A percentile compares a stretch with the other conserved stretches of the same genome.
phyloP scores from a whole-genome alignment of 1,140 invertebrate species.

The Pygmarrhopalites habei region DNA sequence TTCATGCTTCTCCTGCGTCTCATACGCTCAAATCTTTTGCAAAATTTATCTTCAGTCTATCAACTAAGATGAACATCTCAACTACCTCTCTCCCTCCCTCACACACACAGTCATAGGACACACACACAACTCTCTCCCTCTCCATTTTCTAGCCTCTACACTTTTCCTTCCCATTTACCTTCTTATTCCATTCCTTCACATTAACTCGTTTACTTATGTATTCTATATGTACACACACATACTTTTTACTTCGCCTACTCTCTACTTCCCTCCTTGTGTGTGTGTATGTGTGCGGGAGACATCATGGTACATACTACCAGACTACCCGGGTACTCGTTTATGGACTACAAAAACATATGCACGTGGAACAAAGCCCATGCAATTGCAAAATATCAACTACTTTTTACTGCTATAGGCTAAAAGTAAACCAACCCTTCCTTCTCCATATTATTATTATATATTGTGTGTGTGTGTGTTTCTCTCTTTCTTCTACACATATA shows the following conservation, averaged over 20 bases:
- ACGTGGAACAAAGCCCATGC: too few relatives aligned
- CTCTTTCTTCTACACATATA: too few relatives aligned
- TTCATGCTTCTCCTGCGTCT: conserved; percentile 20
- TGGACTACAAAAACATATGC: not conserved
- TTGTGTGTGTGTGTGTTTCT: too few relatives aligned
- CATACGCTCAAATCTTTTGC: conserved; percentile 32
- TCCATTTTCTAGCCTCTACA: not conserved
- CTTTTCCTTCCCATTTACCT: conserved; percentile 17
- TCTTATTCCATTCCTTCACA: not conserved
- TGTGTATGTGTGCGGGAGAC: not conserved
- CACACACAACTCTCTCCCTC: not conserved
- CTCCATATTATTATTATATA: too few relatives aligned
- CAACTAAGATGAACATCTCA: conserved; percentile 21
- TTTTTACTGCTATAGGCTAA: too few relatives aligned
- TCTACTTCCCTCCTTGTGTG: too few relatives aligned
- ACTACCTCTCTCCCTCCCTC: not conserved
- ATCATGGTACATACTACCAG: not conserved
- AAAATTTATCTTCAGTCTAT: conserved; percentile 34
- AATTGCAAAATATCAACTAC: too few relatives aligned
- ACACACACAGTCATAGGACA: too few relatives aligned
- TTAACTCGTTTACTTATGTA: not conserved
- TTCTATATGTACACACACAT: too few relatives aligned
- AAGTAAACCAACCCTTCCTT: too few relatives aligned
- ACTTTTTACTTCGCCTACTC: too few relatives aligned
- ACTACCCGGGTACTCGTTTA: not conserved